Evolutionary conservation across 2,888 invertebrate species (phyloP), one percentile per base, ranked within the genome.

Genomic region (Oscheius sp.): DNA sequence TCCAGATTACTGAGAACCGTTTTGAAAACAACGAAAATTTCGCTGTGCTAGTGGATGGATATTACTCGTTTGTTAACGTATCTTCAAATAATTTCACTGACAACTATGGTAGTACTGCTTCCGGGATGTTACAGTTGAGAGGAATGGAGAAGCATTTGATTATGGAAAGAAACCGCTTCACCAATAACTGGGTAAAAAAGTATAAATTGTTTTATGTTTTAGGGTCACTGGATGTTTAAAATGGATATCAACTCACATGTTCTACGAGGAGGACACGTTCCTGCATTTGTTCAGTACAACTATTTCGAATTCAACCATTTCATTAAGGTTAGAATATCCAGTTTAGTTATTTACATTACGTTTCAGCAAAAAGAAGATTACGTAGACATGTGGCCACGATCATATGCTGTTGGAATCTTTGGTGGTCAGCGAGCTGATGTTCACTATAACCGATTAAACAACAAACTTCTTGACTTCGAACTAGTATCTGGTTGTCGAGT

Each of bases 111-210:
- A 91, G 81, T 82, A 56, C 72, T 82, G 30, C 91, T 80, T 89
- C 89, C 14, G 93, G 95, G 0, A 87, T 95, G 32, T 32, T 82
- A 22, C 78, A 82, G 24, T 38, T 85, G 9, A 47, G 73, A 24
- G 98, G 98, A 8, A 98, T 97, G 95, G 98, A 98, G 87, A 98
- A 98, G 88, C 92, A 92, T 81, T 90, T 97, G 87, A 90, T 91
- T 68, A 91, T 97, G 67, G 91, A 91, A 81, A 50, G 84, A 20
- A 86, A 86, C 69, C 72, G 86, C 26, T 86, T 84, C 67, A 71
- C 73, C 61, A 70, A 50, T 20, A 86, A 86, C 61, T 81, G 82
- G 80, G 81, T 77, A 50, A 44, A 69, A 41, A 5, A 6, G 14
- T 36, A 44, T 41, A 24, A 41, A 44, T n/a, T 20, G 12, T 32